A percentile compares a stretch with the other conserved stretches of the same genome.
These are phyloP conservation scores for Cosmia trapezina DNA, from an alignment of 2,888 invertebrate species.

Conservation along the genomic window DNA sequence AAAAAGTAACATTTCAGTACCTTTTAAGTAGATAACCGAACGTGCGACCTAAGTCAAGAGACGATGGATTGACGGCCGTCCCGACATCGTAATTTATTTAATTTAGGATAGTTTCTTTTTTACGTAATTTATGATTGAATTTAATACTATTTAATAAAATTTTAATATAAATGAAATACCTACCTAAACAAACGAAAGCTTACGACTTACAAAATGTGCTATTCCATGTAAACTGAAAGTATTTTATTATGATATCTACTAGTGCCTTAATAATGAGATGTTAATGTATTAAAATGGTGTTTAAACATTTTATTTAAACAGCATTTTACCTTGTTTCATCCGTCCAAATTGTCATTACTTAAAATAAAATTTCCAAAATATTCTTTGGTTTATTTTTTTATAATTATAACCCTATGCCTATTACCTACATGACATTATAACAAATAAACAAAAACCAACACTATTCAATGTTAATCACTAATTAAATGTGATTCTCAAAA, in stretches of 20 bases:
- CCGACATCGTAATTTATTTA: slow-evolving; percentile 90
- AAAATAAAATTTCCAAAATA: slow-evolving; percentile 82
- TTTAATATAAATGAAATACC: slow-evolving; percentile 82
- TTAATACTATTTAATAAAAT: slow-evolving; percentile 85
- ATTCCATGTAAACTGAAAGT: slow-evolving; percentile 79
- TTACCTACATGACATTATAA: slow-evolving; percentile 1
- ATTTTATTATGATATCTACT: slow-evolving; percentile 76
- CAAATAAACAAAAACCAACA: slow-evolving; percentile 25
- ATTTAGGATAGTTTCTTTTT: slow-evolving; percentile 86
- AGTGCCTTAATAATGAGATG: slow-evolving; percentile 83
- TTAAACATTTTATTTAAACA: slow-evolving; percentile 65
- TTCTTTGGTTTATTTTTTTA: slow-evolving; percentile 61
- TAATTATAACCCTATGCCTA: not conserved
- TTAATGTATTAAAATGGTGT: slow-evolving; percentile 76
- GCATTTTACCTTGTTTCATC: slow-evolving; percentile 74
- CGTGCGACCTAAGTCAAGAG: slow-evolving; percentile 90
- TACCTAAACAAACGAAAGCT: slow-evolving; percentile 79
- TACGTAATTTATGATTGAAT: slow-evolving; percentile 87
- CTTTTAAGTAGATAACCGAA: slow-evolving; percentile 90
- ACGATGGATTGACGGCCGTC: slow-evolving; percentile 90
- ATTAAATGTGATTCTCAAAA: slow-evolving; percentile 41
- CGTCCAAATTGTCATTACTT: slow-evolving; percentile 86
- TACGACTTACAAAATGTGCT: slow-evolving; percentile 79
- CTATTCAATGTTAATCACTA: slow-evolving; percentile 43
- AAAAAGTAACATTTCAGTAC: slow-evolving; percentile 88